Evolutionary conservation across 2,113 vertebrate species (phyloP).

Genomic region (Noturus placidus): DNA sequence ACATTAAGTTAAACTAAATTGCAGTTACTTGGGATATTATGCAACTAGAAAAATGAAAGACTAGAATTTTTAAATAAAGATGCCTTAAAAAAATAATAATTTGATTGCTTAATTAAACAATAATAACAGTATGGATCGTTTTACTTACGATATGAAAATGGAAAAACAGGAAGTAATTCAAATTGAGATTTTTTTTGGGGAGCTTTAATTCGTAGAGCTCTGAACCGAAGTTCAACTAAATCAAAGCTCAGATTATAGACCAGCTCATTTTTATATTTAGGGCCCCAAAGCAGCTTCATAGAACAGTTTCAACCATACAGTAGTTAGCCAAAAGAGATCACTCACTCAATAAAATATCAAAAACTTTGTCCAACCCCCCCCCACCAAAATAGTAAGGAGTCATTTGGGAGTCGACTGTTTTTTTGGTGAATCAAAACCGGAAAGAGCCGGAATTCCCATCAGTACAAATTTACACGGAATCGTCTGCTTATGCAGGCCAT

Average conservation of each 20-base stretch:
- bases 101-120: background rate
- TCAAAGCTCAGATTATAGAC: too few species aligned
- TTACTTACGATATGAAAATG: background rate
- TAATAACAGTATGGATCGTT: background rate
- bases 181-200: background rate
- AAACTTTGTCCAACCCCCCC: too few species aligned
- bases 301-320: background rate
- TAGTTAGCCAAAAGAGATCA: background rate
- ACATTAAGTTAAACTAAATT: background rate
- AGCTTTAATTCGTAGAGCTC: background rate
- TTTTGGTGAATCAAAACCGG: background rate
- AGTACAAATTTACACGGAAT: too few species aligned
- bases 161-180: background rate
- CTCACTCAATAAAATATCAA: background rate
- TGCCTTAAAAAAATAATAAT: background rate
- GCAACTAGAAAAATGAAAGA: background rate
- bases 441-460: too few species aligned
- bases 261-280: background rate
- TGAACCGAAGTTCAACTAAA: background rate
- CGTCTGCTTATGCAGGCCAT: too few species aligned
- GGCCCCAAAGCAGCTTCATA: background rate
- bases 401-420: background rate
- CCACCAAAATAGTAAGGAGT: background rate
- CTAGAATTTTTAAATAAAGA: background rate
- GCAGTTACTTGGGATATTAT: background rate